A percentile compares a stretch with the other conserved stretches of the same genome.
Conservation (phyloP, 2,113 vertebrate genomes). For the Pan paniscus region DNA sequence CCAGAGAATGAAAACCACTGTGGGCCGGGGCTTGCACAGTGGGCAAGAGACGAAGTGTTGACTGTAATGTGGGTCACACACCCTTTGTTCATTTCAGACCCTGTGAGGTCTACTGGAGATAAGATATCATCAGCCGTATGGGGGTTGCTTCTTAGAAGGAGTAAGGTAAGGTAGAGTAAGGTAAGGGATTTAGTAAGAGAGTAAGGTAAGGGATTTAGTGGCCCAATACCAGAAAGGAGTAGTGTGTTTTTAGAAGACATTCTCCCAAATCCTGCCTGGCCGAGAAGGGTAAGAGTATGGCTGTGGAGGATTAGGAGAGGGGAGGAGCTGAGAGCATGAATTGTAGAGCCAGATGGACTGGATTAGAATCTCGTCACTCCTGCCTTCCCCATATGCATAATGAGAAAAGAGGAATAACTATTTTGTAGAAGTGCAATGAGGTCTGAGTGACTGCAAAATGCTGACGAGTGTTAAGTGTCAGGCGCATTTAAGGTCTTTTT, state of each 20-base stretch:
- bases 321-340: not conserved
- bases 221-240: not conserved
- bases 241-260: accelerated
- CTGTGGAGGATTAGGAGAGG: accelerated
- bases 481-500: accelerated
- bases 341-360: accelerated
- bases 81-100: no score
- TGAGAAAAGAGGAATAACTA: accelerated
- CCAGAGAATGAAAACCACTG: not conserved
- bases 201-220: not conserved
- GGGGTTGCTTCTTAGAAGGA: not conserved
- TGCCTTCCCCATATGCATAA: accelerated
- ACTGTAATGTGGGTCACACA: accelerated
- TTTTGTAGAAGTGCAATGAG: accelerated
- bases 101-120: not conserved
- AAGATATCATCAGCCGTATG: accelerated
- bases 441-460: not conserved
- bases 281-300: not conserved
- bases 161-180: no score
- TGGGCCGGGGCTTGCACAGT: accelerated
- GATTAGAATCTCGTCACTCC: no score
- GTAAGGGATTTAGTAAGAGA: no score
- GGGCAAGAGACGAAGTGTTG: not conserved
- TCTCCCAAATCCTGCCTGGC: not conserved
- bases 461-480: not conserved